Base-by-base conservation (phyloP, 2,888 invertebrate species). In the Notodonta ziczac region DNA sequence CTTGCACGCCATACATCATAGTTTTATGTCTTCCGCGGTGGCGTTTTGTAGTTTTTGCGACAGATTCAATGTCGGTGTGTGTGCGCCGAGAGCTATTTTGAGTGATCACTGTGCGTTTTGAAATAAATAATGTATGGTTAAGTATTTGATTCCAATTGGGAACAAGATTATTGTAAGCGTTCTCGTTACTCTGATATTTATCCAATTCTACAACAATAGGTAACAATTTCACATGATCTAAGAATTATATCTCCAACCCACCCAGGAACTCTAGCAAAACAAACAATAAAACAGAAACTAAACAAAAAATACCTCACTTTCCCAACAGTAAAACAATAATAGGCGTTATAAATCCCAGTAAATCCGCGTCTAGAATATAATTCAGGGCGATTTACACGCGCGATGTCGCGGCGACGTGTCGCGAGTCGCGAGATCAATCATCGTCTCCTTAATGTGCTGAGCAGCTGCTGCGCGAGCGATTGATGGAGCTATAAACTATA, bases 401-500 rank as follows among this genome's bases (percentile, higher is more conserved):
- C 73, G 78, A 68, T 67, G 77, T 73, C 67, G 70, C 67, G 54
- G 68, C 76, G 82, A 73, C 74, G 67, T 63, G 58, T 70, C 66
- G 65, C 78, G 65, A 77, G 74, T 77, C 79, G 75, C 70, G 74
- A 83, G 88, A 93, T 93, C 93, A 85, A 89, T 93, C 93, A 93
- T 92, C 92, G 88, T 82, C 84, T 77, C 76, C 84, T 90, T 92
- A 93, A 91, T 91, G 92, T 90, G 87, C 83, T 74, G 68, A 71
- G 80, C 92, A 91, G 92, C 93, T 93, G 93, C 84, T 91, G 84
- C 85, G 78, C 72, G 69, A 74, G 79, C 78, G 91, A 92, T 91
- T 92, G 91, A 92, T 93, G 84, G 90, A 85, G 82, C 89, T 86
- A 90, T 92, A 89, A 92, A 91, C 85, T 89, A 89, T 91, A 92